Conservation (phyloP, 2,888 invertebrate species). For the Tiliacea aurago region DNA sequence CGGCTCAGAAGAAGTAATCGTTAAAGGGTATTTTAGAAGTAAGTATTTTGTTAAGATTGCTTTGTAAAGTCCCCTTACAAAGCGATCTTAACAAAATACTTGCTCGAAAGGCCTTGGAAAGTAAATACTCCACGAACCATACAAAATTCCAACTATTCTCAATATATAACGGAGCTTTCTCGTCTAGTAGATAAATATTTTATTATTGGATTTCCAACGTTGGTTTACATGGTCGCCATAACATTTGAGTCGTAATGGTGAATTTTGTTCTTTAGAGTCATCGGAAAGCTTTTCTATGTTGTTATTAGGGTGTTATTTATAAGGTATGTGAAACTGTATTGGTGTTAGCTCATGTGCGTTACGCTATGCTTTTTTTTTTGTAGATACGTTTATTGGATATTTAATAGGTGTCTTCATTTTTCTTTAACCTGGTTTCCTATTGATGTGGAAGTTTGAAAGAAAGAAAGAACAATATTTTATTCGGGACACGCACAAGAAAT, state of each 20-base stretch:
- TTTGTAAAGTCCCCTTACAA: not conserved
- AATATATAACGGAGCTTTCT: not conserved
- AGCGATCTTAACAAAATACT: not conserved
- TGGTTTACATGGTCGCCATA: constrained; percentile 7
- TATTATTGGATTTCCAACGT: constrained; percentile 33
- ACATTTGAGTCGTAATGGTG: constrained; percentile 21
- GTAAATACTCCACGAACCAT: constrained; percentile 9
- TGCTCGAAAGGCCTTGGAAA: not conserved
- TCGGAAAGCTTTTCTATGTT: not conserved
- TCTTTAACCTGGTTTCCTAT: not conserved
- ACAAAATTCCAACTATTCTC: constrained; percentile 7
- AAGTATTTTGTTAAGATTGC: too few species aligned
- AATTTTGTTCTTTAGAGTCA: not conserved
- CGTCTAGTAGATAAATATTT: constrained; percentile 18
- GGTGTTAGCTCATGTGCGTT: not conserved
- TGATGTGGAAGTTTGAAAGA: not conserved
- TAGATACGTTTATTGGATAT: not conserved
- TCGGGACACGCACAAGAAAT: too few species aligned
- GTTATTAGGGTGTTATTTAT: not conserved
- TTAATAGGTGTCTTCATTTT: not conserved
- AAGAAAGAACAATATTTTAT: too few species aligned
- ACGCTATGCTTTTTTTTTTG: too few species aligned
- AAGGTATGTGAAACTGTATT: not conserved
- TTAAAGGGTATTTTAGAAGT: not conserved
- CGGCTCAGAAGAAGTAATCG: not conserved